Percentiles rank a stretch among this genome's conserved stretches.
phyloP scores from a whole-genome alignment of 2,113 vertebrate genomes.

The Paedocypris sp. region DNA sequence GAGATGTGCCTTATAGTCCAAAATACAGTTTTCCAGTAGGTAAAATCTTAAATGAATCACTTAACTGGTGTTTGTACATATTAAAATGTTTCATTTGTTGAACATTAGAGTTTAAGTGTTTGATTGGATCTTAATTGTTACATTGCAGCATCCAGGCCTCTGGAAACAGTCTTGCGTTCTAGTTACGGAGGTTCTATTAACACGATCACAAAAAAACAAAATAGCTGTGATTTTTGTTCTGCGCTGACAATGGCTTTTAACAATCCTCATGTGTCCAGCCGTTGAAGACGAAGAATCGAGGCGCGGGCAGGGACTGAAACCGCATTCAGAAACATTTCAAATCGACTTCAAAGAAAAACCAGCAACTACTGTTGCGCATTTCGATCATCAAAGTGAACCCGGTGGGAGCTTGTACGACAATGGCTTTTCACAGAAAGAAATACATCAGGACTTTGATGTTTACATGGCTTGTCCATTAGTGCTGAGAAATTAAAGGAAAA shows the following conservation, averaged over 20 bases:
- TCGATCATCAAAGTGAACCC: slow-evolving; percentile 25
- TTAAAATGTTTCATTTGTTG: too few species aligned
- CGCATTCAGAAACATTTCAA: neutral
- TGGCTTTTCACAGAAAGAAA: slow-evolving; percentile 4
- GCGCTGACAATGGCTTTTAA: neutral
- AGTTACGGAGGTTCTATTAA: neutral
- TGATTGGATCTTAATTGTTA: neutral
- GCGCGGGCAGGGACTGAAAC: neutral
- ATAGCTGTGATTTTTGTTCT: neutral
- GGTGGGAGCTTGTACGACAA: neutral
- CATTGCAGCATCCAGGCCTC: neutral
- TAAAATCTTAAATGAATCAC: too few species aligned
- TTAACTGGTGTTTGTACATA: too few species aligned
- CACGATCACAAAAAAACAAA: neutral
- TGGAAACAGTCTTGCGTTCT: neutral
- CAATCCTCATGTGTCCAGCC: neutral
- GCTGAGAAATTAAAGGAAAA: neutral
- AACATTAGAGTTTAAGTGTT: too few species aligned
- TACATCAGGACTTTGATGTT: slow-evolving; percentile 18
- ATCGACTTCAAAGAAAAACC: slow-evolving; percentile 9
- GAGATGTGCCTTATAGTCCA: too few species aligned
- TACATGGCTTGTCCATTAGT: slow-evolving; percentile 21
- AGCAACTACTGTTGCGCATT: neutral
- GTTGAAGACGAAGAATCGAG: neutral
- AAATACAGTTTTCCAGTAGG: too few species aligned